These are phyloP conservation scores for Leistus spinibarbis DNA, from an alignment of 2,888 invertebrate species.

Conservation along the genomic window DNA sequence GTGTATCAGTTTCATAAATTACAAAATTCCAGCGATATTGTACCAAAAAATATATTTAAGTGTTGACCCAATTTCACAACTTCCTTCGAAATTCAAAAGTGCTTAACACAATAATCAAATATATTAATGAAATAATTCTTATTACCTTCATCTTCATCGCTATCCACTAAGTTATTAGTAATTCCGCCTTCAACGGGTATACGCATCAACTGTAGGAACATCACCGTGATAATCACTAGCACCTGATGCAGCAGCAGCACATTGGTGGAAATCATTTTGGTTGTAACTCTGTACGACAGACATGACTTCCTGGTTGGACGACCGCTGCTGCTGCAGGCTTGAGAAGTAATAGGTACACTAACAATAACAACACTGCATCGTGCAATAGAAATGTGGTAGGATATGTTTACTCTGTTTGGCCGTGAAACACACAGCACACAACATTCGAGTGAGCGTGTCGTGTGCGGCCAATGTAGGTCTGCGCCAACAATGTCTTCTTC, in stretches of 20 bases:
- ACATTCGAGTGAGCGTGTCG: not conserved
- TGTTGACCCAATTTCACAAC: no score
- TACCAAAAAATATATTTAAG: no score
- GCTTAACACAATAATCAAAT: no score
- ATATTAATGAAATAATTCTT: not conserved
- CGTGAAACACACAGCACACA: not conserved
- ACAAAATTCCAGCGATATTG: no score
- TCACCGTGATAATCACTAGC: not conserved
- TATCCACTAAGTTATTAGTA: constrained; percentile 8
- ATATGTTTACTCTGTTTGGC: not conserved
- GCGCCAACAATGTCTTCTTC: constrained; percentile 1
- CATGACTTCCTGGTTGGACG: constrained; percentile 5
- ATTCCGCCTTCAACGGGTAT: not conserved
- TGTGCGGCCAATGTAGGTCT: constrained; percentile 9
- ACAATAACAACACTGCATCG: not conserved
- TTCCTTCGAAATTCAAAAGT: no score
- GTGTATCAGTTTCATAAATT: no score
- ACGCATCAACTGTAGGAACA: not conserved
- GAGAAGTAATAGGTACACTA: not conserved
- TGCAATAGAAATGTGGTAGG: not conserved
- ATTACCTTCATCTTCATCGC: constrained; percentile 17
- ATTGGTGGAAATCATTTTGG: not conserved
- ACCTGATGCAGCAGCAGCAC: not conserved
- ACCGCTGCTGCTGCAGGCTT: not conserved
- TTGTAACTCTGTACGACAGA: not conserved